Evolutionary conservation across 1,140 invertebrate genomes (phyloP).

Genomic region (Dufourea novaeangliae): DNA sequence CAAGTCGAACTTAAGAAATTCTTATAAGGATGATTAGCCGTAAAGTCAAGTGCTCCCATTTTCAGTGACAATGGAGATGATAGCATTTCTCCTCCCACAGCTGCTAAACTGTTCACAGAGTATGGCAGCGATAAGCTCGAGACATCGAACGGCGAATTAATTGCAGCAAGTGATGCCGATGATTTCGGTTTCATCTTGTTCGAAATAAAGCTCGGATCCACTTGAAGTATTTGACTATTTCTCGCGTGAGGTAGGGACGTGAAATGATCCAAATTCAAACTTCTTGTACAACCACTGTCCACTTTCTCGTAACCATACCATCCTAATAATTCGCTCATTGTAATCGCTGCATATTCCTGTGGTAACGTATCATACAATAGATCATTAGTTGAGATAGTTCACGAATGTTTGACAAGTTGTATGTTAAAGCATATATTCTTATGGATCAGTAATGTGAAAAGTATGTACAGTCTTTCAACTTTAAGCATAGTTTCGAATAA

Average conservation of each 20-base stretch:
- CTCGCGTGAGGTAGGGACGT: conserved; percentile 54
- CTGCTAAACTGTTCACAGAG: conserved; percentile 54
- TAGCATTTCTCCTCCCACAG: conserved; percentile 42
- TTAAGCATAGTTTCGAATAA: no score
- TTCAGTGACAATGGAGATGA: conserved; percentile 63
- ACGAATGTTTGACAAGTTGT: no score
- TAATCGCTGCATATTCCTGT: conserved; percentile 93
- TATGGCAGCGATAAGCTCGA: conserved; percentile 58
- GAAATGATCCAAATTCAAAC: conserved; percentile 74
- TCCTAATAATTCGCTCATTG: conserved; percentile 94
- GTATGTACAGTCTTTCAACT: no score
- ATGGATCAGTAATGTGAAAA: no score
- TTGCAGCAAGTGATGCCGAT: conserved; percentile 52
- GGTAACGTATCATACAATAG: conserved; percentile 67
- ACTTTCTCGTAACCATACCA: conserved; percentile 93
- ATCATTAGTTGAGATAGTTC: no score
- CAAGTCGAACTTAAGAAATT: conserved; percentile 69
- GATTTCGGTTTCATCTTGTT: conserved; percentile 56
- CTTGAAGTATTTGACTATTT: conserved; percentile 47
- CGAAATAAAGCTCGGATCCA: conserved; percentile 47
- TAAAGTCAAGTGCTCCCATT: conserved; percentile 42
- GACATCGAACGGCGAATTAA: conserved; percentile 48
- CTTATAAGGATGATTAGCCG: conserved; percentile 58
- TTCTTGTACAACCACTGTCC: conserved; percentile 80
- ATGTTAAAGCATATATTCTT: no score